A percentile compares a stretch with the other conserved stretches of the same genome.
These are phyloP conservation scores for Gobius niger DNA, from an alignment of 2,113 vertebrate species.

Conservation along the genomic window DNA sequence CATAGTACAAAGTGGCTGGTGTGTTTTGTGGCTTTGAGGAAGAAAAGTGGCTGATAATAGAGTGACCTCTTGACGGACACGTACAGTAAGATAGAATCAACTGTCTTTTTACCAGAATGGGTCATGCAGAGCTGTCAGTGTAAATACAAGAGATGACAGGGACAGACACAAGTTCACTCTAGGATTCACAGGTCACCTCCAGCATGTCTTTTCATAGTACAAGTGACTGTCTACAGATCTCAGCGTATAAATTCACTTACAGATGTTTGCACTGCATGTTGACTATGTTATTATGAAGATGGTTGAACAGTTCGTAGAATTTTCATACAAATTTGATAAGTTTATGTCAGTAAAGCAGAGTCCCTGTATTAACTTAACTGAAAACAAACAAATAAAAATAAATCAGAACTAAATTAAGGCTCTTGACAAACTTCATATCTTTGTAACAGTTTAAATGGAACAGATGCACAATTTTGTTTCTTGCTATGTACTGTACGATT, in stretches of 20 bases:
- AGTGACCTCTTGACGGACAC: conserved; percentile 61
- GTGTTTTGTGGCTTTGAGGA: conserved; percentile 57
- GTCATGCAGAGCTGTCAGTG: conserved; percentile 19
- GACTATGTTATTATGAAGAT: not conserved
- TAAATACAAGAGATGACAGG: conserved; percentile 16
- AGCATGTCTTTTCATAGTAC: not conserved
- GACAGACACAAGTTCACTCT: not conserved
- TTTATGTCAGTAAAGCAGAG: not conserved
- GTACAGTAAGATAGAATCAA: conserved; percentile 39
- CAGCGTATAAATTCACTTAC: not conserved
- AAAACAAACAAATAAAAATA: too few species aligned
- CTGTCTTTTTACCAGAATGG: conserved; percentile 5
- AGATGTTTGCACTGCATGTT: not conserved
- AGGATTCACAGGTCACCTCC: conserved; percentile 10
- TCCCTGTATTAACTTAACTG: too few species aligned
- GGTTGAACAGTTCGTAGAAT: not conserved
- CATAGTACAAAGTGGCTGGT: conserved; percentile 33
- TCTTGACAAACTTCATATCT: too few species aligned
- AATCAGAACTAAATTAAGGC: too few species aligned
- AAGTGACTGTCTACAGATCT: not conserved
- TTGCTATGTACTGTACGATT: too few species aligned
- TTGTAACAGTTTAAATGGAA: too few species aligned
- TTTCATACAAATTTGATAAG: not conserved
- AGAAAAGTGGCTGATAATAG: conserved; percentile 63
- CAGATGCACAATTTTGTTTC: too few species aligned